These are phyloP conservation scores for Linurgus olivaceus DNA, from an alignment of 2,797 vertebrate genomes.

Conservation along the genomic window DNA sequence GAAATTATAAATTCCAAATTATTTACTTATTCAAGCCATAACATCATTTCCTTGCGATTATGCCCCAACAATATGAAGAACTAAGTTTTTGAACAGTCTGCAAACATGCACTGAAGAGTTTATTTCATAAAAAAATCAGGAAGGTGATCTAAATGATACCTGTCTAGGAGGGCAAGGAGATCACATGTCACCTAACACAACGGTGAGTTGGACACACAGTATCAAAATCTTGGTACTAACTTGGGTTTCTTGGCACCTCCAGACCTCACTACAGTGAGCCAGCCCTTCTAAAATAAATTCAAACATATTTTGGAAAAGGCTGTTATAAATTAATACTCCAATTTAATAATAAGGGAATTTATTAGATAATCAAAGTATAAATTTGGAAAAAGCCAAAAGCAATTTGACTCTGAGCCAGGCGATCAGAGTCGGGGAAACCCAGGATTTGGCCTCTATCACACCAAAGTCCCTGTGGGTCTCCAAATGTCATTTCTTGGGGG, in stretches of 20 bases:
- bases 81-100: neutral
- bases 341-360: too few species aligned
- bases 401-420: too few species aligned
- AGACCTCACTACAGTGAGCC: neutral
- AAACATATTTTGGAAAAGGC: neutral
- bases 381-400: too few species aligned
- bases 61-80: neutral
- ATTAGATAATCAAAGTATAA: too few species aligned
- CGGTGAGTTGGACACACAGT: neutral
- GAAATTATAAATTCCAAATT: neutral
- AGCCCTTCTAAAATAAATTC: neutral
- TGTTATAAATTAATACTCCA: too few species aligned
- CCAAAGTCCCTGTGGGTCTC: too few species aligned
- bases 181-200: neutral
- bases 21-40: neutral
- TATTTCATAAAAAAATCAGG: neutral
- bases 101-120: neutral
- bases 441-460: too few species aligned
- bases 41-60: neutral
- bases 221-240: neutral
- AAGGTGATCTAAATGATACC: fast-evolving
- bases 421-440: too few species aligned
- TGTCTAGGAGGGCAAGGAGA: neutral
- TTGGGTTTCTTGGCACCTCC: neutral
- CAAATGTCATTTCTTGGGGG: too few species aligned